These are phyloP conservation scores for Coilia nasus DNA, from an alignment of 2,797 vertebrate genomes.

Conservation along the genomic window DNA sequence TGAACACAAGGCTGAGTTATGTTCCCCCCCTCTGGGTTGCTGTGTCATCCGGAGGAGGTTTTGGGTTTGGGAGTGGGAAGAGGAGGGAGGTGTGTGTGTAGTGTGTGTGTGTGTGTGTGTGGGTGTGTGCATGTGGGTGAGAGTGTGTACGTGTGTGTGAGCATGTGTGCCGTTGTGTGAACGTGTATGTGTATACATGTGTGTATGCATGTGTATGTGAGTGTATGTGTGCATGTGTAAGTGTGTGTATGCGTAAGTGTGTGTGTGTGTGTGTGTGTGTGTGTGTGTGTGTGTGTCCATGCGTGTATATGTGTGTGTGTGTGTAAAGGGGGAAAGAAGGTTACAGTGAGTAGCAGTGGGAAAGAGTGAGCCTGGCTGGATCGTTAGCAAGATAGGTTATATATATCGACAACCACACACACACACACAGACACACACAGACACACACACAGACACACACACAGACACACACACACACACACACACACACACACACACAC, in stretches of 20 bases:
- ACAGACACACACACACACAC: too few species aligned
- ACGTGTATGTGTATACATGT: background rate
- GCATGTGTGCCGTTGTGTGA: background rate
- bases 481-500: too few species aligned
- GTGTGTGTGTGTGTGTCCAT: background rate
- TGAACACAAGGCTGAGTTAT: conserved; percentile 15
- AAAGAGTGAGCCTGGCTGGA: background rate
- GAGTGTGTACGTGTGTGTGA: background rate
- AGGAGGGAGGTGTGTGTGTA: background rate
- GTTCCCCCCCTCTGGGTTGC: background rate
- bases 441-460: too few species aligned
- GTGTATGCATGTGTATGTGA: background rate
- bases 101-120: background rate
- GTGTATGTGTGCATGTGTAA: background rate
- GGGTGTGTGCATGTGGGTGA: background rate
- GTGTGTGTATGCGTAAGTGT: background rate
- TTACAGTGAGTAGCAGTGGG: background rate
- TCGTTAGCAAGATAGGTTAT: background rate
- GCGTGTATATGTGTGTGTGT: background rate
- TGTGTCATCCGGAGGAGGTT: background rate
- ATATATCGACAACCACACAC: background rate
- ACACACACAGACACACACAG: too few species aligned
- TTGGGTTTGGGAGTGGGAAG: background rate
- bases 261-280: background rate
- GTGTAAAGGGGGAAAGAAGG: background rate